Evolutionary conservation across 2,888 invertebrate species (phyloP), one percentile per base, ranked within the genome.

Genomic region (Anoplius nigerrimus): DNA sequence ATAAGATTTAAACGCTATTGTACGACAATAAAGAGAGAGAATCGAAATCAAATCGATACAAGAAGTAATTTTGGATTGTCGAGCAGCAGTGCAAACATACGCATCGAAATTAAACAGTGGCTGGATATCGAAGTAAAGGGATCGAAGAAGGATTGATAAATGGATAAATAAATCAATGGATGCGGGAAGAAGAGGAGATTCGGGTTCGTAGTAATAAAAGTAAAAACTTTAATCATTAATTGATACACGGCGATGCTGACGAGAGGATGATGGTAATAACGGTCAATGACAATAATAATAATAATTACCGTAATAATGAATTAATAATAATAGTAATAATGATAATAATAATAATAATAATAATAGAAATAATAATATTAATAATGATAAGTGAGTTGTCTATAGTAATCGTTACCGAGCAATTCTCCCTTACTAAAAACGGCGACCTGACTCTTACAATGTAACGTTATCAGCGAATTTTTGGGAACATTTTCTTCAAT

Each of bases 231-330:
- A 62, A 62, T 63, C 51, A 22, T 72, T 78, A 73, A 76, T 68
- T 58, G 76, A 69, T 65, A 61, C 48, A 56, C 63, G 67, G 68
- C 57, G 53, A 68, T 72, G 73, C 66, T 70, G 70, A 76, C 74
- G 71, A 73, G 65, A 75, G 71, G 69, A 74, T 72, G 71, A 79
- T 71, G 73, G 77, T 72, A 75, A 80, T 74, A 67, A 74, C 54
- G 59, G 61, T 64, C 65, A 72, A 69, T 70, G 68, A 71, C 69
- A 63, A 46, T 64, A 57, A 60, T 72, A 69, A 69, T 71, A 71
- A 62, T 48, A 34, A 67, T 62, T n/a, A 69, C 62, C 58, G 24
- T 53, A 48, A 42, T 20, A 75, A 68, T 66, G 74, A n/a, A 64
- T 71, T 66, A 72, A 70, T 68, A 67, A 71, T 66, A 62, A 48